Evolutionary conservation across 2,797 vertebrate genomes (phyloP).

Genomic region (Myotis daubentonii): DNA sequence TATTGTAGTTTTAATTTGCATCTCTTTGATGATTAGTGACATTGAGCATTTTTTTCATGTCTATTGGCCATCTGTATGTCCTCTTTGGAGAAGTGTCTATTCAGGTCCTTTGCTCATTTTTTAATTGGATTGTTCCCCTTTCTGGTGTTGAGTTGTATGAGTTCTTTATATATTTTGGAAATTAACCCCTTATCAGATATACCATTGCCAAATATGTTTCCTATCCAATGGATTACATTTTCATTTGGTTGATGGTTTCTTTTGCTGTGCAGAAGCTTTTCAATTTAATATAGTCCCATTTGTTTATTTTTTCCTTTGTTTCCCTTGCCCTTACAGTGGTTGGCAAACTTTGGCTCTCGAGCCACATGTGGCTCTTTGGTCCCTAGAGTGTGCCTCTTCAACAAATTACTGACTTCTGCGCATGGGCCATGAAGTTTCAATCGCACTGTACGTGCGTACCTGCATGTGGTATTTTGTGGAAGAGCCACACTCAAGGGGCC

Average conservation of each 20-base stretch:
- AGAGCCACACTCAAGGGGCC: no score
- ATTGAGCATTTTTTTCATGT: background rate
- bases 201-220: background rate
- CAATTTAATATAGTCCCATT: background rate
- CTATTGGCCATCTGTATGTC: background rate
- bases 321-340: background rate
- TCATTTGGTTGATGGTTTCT: background rate
- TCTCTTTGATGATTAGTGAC: background rate
- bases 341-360: accelerated
- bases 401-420: no score
- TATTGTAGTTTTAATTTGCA: background rate
- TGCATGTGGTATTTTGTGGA: no score
- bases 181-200: background rate
- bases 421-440: no score
- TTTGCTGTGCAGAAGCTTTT: background rate
- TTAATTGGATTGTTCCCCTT: background rate
- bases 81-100: background rate
- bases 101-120: background rate
- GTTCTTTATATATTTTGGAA: background rate
- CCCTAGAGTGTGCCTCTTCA: no score
- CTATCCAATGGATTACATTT: background rate
- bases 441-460: no score
- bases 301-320: background rate
- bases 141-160: background rate
- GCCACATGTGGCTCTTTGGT: no score